phyloP scores from a whole-genome alignment of 2,113 vertebrate species.

The Pongo pygmaeus region DNA sequence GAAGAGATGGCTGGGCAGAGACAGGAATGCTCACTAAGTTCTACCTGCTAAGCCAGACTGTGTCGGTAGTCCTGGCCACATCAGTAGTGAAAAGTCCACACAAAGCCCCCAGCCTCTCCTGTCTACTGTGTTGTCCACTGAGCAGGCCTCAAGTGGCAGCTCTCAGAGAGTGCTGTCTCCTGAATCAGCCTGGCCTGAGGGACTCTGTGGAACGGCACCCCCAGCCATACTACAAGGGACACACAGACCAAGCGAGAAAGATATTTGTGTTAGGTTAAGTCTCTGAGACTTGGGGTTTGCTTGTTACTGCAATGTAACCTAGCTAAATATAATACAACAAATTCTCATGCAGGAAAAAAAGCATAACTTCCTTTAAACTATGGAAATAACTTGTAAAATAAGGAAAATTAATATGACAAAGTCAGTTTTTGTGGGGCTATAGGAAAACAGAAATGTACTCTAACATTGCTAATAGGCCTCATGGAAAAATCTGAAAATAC shows the following conservation, averaged over 20 bases:
- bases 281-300: background rate
- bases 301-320: background rate
- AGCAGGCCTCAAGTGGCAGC: background rate
- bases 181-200: background rate
- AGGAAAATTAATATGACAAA: background rate
- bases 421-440: background rate
- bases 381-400: constrained; percentile 1
- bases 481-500: constrained; percentile 56
- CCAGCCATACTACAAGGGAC: background rate
- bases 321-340: background rate
- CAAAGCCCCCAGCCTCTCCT: background rate
- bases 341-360: background rate
- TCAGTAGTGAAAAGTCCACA: fast-evolving
- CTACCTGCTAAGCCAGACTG: background rate
- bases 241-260: background rate
- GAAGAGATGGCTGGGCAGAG: background rate
- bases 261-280: background rate
- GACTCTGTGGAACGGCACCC: background rate
- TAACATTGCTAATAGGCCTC: background rate
- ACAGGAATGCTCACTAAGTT: fast-evolving
- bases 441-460: constrained; percentile 1
- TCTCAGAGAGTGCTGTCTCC: background rate
- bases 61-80: background rate
- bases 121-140: background rate
- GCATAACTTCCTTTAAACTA: background rate